These are phyloP conservation scores for Phyllotis vaccarum DNA, from an alignment of 2,797 vertebrate species.

Conservation along the genomic window DNA sequence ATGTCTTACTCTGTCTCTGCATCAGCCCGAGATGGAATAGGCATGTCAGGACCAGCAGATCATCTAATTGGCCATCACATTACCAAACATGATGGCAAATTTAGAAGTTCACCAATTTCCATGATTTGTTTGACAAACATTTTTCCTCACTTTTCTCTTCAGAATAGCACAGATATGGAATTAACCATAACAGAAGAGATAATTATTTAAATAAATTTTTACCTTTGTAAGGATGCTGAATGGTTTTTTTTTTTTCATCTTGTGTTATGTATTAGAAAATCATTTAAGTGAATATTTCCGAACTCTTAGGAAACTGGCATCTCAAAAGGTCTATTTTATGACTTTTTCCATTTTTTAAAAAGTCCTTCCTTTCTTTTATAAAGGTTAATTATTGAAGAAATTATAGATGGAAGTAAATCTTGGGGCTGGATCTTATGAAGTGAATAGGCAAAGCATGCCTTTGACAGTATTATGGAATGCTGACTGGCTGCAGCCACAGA, in stretches of 20 bases:
- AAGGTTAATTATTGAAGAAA: slow-evolving; percentile 10
- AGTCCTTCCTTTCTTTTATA: not conserved
- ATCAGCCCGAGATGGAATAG: not conserved
- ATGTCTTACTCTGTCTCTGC: not conserved
- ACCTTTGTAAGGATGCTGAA: not conserved
- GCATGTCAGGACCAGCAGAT: not conserved
- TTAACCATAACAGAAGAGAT: not conserved
- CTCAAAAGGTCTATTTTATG: not conserved
- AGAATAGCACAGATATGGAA: not conserved
- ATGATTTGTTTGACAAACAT: slow-evolving; percentile 24
- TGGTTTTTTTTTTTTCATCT: not conserved
- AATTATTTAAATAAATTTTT: not conserved
- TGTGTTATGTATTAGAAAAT: not conserved
- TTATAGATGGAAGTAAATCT: not conserved
- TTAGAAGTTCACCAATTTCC: not conserved
- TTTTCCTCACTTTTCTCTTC: slow-evolving; percentile 27
- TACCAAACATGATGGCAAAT: not conserved
- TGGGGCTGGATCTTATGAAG: not conserved
- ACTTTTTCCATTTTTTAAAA: not conserved
- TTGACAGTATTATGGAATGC: not conserved
- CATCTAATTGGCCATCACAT: not conserved
- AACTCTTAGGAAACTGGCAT: slow-evolving; percentile 40
- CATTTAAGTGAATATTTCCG: not conserved
- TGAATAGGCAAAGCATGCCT: not conserved
- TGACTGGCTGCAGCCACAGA: not conserved